These are phyloP conservation scores for Chaenodraco wilsoni DNA, from an alignment of 2,797 vertebrate genomes.

Conservation along the genomic window DNA sequence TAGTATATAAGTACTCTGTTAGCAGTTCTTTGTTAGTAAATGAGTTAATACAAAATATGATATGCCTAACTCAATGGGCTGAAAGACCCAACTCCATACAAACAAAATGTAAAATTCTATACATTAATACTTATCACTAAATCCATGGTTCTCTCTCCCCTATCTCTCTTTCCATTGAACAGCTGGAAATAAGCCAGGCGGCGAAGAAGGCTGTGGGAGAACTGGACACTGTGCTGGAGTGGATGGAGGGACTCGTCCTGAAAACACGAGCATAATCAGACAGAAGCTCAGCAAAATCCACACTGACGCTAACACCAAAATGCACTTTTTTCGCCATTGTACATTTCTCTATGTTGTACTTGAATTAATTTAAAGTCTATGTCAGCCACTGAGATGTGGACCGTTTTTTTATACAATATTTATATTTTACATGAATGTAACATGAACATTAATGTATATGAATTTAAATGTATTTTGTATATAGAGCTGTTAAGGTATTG, in stretches of 20 bases:
- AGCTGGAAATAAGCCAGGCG: conserved; percentile 72
- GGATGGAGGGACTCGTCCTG: conserved; percentile 71
- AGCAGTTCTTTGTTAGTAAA: no score
- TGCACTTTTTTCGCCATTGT: conserved; percentile 16
- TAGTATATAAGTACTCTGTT: no score
- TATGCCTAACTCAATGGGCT: no score
- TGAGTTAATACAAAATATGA: no score
- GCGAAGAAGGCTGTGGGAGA: conserved; percentile 82
- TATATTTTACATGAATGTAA: conserved; percentile 25
- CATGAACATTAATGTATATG: background rate
- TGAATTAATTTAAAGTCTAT: conserved; percentile 38
- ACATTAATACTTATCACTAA: background rate
- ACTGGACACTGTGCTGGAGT: conserved; percentile 80
- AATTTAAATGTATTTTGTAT: conserved; percentile 43
- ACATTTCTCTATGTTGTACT: conserved; percentile 54
- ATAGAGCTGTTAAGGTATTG: background rate
- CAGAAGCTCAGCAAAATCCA: background rate
- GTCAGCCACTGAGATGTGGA: background rate
- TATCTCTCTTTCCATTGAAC: conserved; percentile 13
- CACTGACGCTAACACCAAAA: background rate
- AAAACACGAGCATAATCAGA: conserved; percentile 5
- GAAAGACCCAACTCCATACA: no score
- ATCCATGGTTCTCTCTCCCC: background rate
- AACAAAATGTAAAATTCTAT: background rate
- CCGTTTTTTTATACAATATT: conserved; percentile 43